Evolutionary conservation across 2,797 vertebrate species (phyloP).

Genomic region (Anguilla pacifica): DNA sequence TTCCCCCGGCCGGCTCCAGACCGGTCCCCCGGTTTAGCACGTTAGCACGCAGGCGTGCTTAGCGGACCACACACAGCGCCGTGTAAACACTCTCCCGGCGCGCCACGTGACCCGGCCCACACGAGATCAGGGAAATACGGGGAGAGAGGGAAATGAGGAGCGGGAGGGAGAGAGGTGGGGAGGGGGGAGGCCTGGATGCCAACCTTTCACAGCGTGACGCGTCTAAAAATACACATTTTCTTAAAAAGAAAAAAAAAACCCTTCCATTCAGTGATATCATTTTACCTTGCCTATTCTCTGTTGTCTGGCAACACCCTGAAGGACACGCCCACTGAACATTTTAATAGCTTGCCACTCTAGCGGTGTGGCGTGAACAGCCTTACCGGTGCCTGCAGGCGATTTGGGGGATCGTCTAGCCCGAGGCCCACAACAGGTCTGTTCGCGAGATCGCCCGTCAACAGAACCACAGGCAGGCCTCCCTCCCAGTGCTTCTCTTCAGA

Average conservation of each 20-base stretch:
- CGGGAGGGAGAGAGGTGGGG: not conserved
- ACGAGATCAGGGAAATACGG: not conserved
- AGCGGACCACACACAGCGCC: not conserved
- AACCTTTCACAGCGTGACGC: not conserved
- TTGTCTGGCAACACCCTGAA: not conserved
- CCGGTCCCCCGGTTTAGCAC: not conserved
- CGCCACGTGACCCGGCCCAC: not conserved
- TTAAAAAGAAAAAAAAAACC: too few species aligned
- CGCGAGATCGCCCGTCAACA: not conserved
- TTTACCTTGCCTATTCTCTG: not conserved
- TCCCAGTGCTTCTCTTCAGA: not conserved
- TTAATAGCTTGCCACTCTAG: not conserved
- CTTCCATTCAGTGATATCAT: not conserved
- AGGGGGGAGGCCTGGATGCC: not conserved
- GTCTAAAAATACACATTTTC: not conserved
- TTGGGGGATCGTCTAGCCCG: not conserved
- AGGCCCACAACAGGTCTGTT: not conserved
- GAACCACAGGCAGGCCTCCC: not conserved
- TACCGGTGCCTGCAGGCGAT: not conserved
- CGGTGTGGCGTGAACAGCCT: not conserved
- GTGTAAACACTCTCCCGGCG: not conserved
- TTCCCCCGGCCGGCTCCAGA: not conserved
- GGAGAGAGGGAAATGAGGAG: not conserved
- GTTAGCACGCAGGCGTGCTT: not conserved
- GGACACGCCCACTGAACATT: not conserved